Percentiles rank a stretch among this genome's conserved stretches.
Evolutionary conservation across 2,888 invertebrate genomes (phyloP).

Genomic region (Lasioglossum morio): DNA sequence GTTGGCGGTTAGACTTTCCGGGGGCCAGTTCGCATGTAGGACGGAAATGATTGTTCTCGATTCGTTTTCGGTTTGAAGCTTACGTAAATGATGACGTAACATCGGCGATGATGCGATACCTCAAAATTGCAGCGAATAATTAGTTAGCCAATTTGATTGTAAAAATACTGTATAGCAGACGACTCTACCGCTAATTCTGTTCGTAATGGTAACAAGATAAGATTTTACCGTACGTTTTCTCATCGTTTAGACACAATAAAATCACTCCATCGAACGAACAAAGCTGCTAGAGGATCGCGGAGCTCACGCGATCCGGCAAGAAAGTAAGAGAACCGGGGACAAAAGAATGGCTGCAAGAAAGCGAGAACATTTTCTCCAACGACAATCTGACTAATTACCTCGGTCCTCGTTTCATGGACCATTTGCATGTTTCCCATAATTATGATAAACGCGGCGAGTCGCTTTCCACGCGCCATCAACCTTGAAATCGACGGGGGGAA

Average conservation of each 20-base stretch:
- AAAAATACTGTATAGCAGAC: background rate
- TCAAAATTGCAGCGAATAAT: no score
- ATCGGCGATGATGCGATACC: background rate
- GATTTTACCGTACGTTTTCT: background rate
- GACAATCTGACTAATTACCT: slow-evolving; percentile 11
- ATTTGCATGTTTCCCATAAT: slow-evolving; percentile 56
- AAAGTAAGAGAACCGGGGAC: background rate
- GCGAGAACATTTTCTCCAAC: slow-evolving; percentile 38
- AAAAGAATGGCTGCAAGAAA: slow-evolving; percentile 36
- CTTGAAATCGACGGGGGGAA: slow-evolving; percentile 38
- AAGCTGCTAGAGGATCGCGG: background rate
- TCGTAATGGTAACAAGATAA: background rate
- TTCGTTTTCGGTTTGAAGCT: slow-evolving; percentile 7
- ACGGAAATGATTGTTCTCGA: slow-evolving; percentile 24
- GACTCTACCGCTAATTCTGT: background rate
- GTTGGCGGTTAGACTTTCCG: slow-evolving; percentile 34
- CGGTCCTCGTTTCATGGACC: slow-evolving; percentile 39
- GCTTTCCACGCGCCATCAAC: slow-evolving; percentile 14
- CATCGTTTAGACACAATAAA: background rate
- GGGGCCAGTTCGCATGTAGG: slow-evolving; percentile 28
- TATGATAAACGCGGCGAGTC: slow-evolving; percentile 16
- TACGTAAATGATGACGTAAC: slow-evolving; percentile 31
- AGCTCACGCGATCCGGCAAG: background rate
- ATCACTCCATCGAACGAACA: slow-evolving; percentile 16
- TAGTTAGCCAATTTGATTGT: background rate